A percentile compares a stretch with the other conserved stretches of the same genome.
These are phyloP conservation scores for Gymnorhina tibicen DNA, from an alignment of 2,113 vertebrate species.

Conservation along the genomic window DNA sequence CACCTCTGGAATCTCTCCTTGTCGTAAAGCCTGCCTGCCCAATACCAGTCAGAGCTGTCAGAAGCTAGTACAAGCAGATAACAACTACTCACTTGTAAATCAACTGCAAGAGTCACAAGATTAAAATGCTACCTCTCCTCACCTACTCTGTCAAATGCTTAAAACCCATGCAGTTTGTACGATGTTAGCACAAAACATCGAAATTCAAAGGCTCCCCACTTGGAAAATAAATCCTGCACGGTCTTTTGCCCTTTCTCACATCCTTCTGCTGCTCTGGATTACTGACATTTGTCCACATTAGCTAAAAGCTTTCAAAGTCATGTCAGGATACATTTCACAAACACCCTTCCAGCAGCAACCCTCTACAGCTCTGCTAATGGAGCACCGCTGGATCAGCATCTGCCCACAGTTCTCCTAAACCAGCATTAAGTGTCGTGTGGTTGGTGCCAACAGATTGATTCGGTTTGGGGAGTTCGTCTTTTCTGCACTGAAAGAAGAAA, in stretches of 20 bases:
- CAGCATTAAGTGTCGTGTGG: accelerated
- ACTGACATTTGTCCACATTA: not conserved
- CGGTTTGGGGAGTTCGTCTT: not conserved
- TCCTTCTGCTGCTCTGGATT: not conserved
- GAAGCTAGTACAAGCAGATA: not conserved
- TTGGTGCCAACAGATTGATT: not conserved
- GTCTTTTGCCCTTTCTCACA: not conserved
- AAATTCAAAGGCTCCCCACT: not conserved
- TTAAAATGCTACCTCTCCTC: not conserved
- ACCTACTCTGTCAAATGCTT: not conserved
- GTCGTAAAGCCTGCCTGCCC: accelerated
- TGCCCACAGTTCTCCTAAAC: not conserved
- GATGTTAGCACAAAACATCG: not conserved
- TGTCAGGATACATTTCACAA: not conserved
- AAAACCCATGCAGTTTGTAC: accelerated
- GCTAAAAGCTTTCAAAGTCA: not conserved
- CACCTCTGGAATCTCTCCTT: not conserved
- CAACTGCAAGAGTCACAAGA: not conserved
- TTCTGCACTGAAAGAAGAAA: not conserved
- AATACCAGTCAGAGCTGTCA: not conserved
- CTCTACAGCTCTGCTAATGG: not conserved
- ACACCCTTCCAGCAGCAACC: not conserved
- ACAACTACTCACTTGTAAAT: not conserved
- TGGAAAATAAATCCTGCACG: not conserved
- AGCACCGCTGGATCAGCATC: not conserved